Base-by-base conservation (phyloP, 2,888 invertebrate genomes). In the Stomorhina lunata region DNA sequence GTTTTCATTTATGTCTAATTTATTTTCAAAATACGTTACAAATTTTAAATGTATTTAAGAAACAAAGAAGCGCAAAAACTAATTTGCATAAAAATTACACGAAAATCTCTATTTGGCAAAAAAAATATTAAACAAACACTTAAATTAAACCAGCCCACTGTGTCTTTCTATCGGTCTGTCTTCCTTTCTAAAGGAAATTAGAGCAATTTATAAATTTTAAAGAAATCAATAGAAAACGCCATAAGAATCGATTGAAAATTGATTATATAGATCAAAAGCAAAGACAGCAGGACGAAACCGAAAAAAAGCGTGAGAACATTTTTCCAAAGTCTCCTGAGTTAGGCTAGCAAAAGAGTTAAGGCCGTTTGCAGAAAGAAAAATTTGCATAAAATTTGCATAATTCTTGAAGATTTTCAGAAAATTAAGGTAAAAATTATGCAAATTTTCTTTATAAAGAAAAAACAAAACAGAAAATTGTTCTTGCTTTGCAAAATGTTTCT, bases 221-320 rank as follows among this genome's bases (percentile, higher is more conserved):
- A 22, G 68, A 59, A 75, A 75, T 79, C 78, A 75, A 78, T 66
- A 78, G 61, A 63, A 59, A 79, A 55, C 57, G 9, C 69, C 12
- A 65, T 45, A 53, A 32, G 69, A 65, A 82, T 66, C 75, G 78
- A 82, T 82, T 79, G 73, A 76, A 75, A 82, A 75, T 82, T 82
- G 75, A 82, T 82, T 82, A 79, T 66, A 72, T 29, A 20, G n/a
- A 9, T 27, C 12, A 29, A 66, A 68, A 66, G 66, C 72, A 61
- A 59, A 43, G 34, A 2, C 65, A 50, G 65, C 66, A 27, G 22
- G 59, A 66, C 17, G 4, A 17, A 29, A 29, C 29, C 6, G 0
- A 20, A 17, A 15, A n/a, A 77, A 68, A 77, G 40, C 79, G 79
- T 80, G 79, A 66, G 79, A 80, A 80, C 17, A 37, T 57, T 61